Conservation (phyloP, 2,888 invertebrate species). For the Hofmannophila pseudospretella region DNA sequence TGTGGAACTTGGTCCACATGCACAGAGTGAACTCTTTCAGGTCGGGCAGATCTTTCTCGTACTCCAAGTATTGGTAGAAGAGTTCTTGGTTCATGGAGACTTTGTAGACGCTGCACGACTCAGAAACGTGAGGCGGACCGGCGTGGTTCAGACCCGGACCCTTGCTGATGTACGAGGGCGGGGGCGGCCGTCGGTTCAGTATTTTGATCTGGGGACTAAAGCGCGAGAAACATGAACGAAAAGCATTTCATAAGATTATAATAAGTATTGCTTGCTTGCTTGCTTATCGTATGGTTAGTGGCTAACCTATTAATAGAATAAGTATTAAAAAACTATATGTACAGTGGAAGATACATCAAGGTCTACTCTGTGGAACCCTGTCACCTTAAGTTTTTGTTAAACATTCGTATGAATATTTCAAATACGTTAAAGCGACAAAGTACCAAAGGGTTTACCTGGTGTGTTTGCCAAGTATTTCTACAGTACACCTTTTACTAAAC, state of each 20-base stretch:
- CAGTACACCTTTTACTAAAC: too few relatives aligned
- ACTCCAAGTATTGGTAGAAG: slow-evolving; percentile 85
- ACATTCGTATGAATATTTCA: too few relatives aligned
- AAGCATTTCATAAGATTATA: neutral
- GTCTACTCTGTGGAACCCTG: too few relatives aligned
- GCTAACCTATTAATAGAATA: neutral
- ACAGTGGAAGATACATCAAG: too few relatives aligned
- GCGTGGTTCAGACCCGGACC: slow-evolving; percentile 29
- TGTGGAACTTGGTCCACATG: slow-evolving; percentile 89
- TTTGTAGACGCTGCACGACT: slow-evolving; percentile 83
- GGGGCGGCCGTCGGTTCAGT: slow-evolving; percentile 48
- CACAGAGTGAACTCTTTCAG: slow-evolving; percentile 90
- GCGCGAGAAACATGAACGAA: slow-evolving; percentile 12
- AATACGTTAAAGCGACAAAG: too few relatives aligned
- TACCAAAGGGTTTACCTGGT: too few relatives aligned
- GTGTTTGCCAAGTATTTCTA: too few relatives aligned
- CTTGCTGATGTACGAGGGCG: slow-evolving; percentile 33
- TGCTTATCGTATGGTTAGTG: too few relatives aligned
- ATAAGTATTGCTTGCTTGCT: too few relatives aligned
- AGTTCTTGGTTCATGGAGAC: slow-evolving; percentile 83
- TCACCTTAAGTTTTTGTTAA: too few relatives aligned
- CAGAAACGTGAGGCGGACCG: slow-evolving; percentile 42
- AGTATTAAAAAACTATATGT: too few relatives aligned
- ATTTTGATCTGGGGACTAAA: slow-evolving; percentile 54
- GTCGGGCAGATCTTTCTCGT: slow-evolving; percentile 83